Base-by-base conservation (phyloP, 2,888 invertebrate genomes). In the Callyntrura guangdongensis region DNA sequence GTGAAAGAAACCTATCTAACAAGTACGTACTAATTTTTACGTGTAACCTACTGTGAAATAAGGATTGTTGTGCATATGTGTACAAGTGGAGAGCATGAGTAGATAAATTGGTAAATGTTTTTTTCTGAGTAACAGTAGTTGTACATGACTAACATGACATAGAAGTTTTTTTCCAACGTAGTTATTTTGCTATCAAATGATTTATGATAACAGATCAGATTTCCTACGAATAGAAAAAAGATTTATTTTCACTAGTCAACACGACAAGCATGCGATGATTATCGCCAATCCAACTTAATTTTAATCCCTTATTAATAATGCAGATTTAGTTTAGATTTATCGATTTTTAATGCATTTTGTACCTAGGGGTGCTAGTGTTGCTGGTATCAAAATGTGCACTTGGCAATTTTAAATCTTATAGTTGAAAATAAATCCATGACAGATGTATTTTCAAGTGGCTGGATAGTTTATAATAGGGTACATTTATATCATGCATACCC, bases 341-440 rank as follows among this genome's bases (percentile, higher is more conserved):
- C 20, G 17, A n/a, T 27, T 27, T 36, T 36, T 36, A 36, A 36
- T 36, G 36, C 6, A 36, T 3, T 22, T 36, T 36, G 2, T 36
- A 36, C 36, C 36, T 53, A n/a, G 53, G 2, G 2, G n/a, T 53
- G n/a, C n/a, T 9, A 53, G 2, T 53, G n/a, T 53, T 4, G 8
- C 59, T 59, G 59, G 59, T 9, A 59, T 59, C 9, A 59, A 12
- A 59, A 59, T 59, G n/a, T 59, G n/a, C 59, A 59, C 59, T 59
- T 59, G 12, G 61, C 9, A 17, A 20, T 61, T 20, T 20, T 4
- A 1, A 61, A 61, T 6, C 12, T 53, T 53, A 53, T 53, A 53
- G 1, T n/a, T 69, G 36, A 27, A 12, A 69, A n/a, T 27, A 14
- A 6, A 11, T 27, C 67, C 25, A 12, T 27, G 27, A 27, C 12